A percentile compares a stretch with the other conserved stretches of the same genome.
phyloP scores from a whole-genome alignment of 1,140 invertebrate species.

The Calliphora vicina region DNA sequence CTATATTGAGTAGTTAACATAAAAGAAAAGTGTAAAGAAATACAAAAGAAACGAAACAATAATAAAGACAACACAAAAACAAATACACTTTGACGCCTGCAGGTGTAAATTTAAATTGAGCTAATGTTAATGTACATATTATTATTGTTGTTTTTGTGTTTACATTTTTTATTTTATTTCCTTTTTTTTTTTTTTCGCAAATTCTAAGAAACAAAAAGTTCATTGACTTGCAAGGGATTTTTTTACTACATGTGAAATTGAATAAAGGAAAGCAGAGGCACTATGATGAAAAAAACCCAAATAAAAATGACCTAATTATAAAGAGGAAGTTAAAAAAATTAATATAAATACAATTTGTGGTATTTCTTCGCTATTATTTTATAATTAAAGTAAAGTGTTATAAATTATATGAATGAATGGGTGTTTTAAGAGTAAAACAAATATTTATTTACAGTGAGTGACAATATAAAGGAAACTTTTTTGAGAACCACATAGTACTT shows the following conservation, averaged over 20 bases:
- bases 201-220: neutral
- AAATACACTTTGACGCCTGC: neutral
- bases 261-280: neutral
- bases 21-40: neutral
- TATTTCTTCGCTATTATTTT: neutral
- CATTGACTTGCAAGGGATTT: neutral
- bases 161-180: neutral
- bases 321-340: neutral
- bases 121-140: neutral
- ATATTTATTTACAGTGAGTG: no score
- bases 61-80: no score
- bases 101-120: conserved; percentile 17
- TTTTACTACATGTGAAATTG: neutral
- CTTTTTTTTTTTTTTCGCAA: neutral
- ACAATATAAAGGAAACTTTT: no score
- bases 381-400: neutral
- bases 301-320: neutral
- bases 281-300: neutral
- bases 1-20: neutral
- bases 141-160: neutral
- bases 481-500: no score
- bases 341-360: neutral
- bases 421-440: no score
- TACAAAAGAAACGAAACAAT: neutral
- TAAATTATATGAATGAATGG: no score